phyloP scores from a whole-genome alignment of 1,140 invertebrate species.

The Zophobas morio region DNA sequence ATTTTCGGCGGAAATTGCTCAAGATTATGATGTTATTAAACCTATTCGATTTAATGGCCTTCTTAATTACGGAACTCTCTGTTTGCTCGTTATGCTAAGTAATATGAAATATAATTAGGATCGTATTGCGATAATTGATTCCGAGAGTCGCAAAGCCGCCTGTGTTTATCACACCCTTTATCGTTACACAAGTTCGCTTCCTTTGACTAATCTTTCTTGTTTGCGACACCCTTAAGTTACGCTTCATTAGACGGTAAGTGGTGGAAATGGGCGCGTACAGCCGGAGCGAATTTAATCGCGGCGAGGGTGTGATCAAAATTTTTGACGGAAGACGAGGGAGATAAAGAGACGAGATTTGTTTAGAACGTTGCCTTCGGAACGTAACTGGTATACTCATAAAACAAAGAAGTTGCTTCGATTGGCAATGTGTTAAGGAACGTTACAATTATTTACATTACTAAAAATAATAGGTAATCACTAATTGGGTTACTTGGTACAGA shows the following conservation, averaged over 20 bases:
- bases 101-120: constrained; percentile 40
- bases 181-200: constrained; percentile 1
- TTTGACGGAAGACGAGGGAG: no score
- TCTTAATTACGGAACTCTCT: constrained; percentile 40
- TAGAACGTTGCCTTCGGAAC: no score
- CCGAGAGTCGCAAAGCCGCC: background rate
- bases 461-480: no score
- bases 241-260: background rate
- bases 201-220: background rate
- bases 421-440: no score
- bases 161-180: background rate
- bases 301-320: no score
- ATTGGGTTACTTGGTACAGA: no score
- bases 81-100: constrained; percentile 43
- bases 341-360: no score
- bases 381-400: no score
- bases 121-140: constrained; percentile 12
- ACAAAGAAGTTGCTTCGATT: no score
- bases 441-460: no score
- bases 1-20: constrained; percentile 49
- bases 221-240: background rate
- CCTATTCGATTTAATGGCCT: constrained; percentile 32
- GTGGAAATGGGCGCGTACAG: no score
- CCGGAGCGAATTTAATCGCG: no score
- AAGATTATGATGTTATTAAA: constrained; percentile 46